Evolutionary conservation across 1,140 invertebrate genomes (phyloP), one percentile per base, ranked within the genome.

Genomic region (Drosophila erecta): DNA sequence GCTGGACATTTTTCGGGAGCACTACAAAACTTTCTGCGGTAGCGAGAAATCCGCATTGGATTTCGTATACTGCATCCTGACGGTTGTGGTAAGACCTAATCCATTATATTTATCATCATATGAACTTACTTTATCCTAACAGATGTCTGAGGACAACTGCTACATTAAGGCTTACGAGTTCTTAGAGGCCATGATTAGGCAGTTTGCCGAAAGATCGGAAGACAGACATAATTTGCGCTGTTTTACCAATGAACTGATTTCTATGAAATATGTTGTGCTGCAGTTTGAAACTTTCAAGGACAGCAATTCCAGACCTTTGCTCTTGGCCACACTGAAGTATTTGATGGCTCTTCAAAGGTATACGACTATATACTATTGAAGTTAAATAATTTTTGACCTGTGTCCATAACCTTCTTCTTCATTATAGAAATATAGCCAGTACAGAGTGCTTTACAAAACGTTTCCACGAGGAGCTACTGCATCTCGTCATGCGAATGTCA

Each of bases 171-270:
- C 54, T 0, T 86, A 86, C 33, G 17, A 49, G 8, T 86, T 87
- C 17, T 15, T 83, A 2, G 27, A 37, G 11, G 6, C 15, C 0
- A 76, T 83, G 62, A 40, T 87, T 3, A 22, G 57, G 11, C 47
- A 53, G 24, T 76, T 87, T 30, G 62, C 40, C 6, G 17, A 12
- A 0, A 65, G 12, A n/a, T 24, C 56, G 11, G 53, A 79, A 57
- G 7, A 20, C 15, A 54, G 54, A 5, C 43, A 70, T 2, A 69
- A 72, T 53, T 43, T 85, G 33, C 80, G 80, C 8, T 0, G 49
- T 0, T 41, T 76, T 2, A 84, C 76, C 17, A 76, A 84, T 27
- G 62, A 77, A 15, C 35, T 85, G 15, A 76, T 84, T 15, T 50
- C 43, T 1, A 56, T 59, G 7, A 70, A 62, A 24, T 89, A 38